Conservation (phyloP, 2,113 vertebrate genomes). For the Apodemus speciosus region DNA sequence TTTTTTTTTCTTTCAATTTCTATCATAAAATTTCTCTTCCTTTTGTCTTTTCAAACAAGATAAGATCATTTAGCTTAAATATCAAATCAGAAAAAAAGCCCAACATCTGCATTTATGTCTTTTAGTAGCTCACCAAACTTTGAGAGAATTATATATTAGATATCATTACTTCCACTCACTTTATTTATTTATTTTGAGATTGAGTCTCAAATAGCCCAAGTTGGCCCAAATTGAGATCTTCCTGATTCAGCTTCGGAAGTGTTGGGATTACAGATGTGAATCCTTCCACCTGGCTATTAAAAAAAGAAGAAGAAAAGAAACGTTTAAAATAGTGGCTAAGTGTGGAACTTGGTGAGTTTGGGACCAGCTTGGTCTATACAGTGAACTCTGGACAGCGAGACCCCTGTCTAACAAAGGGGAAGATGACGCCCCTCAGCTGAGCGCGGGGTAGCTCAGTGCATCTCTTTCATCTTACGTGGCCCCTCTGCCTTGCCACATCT, state of each 20-base stretch:
- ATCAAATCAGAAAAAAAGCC: background rate
- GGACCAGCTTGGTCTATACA: background rate
- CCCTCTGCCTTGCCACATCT: background rate
- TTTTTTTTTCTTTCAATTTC: constrained; percentile 62
- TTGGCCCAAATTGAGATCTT: background rate
- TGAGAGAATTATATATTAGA: background rate
- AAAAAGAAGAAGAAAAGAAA: background rate
- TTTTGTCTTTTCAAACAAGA: constrained; percentile 27
- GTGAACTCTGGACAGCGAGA: background rate
- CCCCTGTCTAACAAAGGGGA: background rate
- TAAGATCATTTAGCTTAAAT: constrained; percentile 17
- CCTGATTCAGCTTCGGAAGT: background rate
- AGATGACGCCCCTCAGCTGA: background rate
- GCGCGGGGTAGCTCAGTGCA: background rate
- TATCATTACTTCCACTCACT: background rate
- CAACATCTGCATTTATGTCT: background rate
- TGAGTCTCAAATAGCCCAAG: background rate
- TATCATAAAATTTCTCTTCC: constrained; percentile 49
- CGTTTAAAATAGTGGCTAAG: background rate
- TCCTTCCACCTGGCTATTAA: too few species aligned
- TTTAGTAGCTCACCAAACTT: background rate
- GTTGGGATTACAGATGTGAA: background rate
- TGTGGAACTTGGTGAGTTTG: background rate
- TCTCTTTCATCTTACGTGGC: constrained; percentile 18
- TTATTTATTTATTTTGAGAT: background rate